Conservation (phyloP, 1,140 invertebrate species). For the Coenobita brevimanus region DNA sequence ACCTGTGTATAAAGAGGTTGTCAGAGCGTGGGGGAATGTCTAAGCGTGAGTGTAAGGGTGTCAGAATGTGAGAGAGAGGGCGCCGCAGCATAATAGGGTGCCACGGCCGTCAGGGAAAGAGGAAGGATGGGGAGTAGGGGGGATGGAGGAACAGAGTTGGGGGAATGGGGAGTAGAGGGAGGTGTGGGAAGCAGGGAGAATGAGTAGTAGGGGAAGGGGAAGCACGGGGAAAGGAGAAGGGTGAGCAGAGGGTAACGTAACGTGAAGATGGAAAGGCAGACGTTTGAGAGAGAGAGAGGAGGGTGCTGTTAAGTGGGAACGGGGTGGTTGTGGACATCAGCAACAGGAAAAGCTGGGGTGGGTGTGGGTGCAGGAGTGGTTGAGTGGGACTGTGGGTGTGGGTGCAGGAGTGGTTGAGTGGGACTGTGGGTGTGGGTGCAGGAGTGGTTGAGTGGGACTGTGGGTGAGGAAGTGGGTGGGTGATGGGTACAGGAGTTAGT, state of each 20-base stretch:
- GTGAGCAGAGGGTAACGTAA: not conserved
- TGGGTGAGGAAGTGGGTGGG: no score
- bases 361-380: not conserved
- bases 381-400: no score
- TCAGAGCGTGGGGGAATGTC: not conserved
- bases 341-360: not conserved
- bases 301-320: no score
- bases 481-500: no score
- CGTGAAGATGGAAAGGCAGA: no score
- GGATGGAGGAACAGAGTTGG: not conserved
- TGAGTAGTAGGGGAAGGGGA: not conserved
- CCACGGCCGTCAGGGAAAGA: not conserved
- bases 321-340: no score
- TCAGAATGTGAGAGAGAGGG: not conserved
- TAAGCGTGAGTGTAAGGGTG: not conserved
- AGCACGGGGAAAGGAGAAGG: no score
- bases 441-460: not conserved
- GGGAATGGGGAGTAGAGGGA: not conserved
- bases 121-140: not conserved
- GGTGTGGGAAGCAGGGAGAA: constrained; percentile 26
- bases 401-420: not conserved
- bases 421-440: no score
- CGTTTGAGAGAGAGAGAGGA: no score
- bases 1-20: not conserved
- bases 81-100: not conserved